Conservation (phyloP, 2,888 invertebrate species). For the Archips xylosteana region DNA sequence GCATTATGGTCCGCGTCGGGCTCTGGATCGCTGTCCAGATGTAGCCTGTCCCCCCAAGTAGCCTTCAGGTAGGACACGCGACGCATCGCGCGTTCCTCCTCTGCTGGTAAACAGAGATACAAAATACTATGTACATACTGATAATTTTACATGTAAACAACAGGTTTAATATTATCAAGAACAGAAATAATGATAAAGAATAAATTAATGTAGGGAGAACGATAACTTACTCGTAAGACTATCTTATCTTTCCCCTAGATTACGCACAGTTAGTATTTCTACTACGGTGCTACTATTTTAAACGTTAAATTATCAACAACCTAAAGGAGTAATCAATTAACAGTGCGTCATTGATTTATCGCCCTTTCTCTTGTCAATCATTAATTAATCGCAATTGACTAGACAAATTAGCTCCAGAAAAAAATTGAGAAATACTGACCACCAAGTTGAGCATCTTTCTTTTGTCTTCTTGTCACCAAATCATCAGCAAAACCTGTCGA, state of each 20-base stretch:
- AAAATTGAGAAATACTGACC: constrained; percentile 61
- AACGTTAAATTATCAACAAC: not conserved
- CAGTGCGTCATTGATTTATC: too few relatives aligned
- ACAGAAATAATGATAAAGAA: constrained; percentile 4
- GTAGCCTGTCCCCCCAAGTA: constrained; percentile 92
- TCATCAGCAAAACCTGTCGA: constrained; percentile 83
- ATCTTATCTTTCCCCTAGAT: constrained; percentile 19
- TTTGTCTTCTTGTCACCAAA: constrained; percentile 81
- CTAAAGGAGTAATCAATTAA: not conserved
- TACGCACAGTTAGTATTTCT: not conserved
- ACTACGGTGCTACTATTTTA: not conserved
- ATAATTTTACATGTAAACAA: constrained; percentile 8
- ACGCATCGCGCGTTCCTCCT: constrained; percentile 94
- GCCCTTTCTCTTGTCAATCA: not conserved
- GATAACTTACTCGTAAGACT: not conserved
- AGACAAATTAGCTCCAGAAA: not conserved
- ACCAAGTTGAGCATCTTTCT: constrained; percentile 83
- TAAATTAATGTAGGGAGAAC: constrained; percentile 14
- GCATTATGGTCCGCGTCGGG: constrained; percentile 87
- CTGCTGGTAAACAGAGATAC: constrained; percentile 79
- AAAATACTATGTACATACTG: not conserved
- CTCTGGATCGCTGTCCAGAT: constrained; percentile 88
- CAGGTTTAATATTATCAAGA: not conserved
- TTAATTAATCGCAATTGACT: not conserved
- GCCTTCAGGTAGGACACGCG: constrained; percentile 98